Conservation (phyloP, 1,140 invertebrate genomes). For the Zaprionus davidi region DNA sequence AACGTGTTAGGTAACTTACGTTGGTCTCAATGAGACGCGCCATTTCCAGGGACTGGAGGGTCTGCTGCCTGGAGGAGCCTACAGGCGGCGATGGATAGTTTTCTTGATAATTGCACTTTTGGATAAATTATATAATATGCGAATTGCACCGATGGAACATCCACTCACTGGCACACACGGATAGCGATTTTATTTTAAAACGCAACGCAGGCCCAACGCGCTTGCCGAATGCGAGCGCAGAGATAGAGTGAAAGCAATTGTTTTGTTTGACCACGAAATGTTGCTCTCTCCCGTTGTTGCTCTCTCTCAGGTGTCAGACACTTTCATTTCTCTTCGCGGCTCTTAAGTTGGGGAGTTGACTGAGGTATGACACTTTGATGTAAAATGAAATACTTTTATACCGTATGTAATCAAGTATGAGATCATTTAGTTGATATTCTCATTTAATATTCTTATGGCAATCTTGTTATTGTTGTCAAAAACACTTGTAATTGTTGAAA, state of each 20-base stretch:
- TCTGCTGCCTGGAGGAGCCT: constrained; percentile 24
- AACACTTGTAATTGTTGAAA: constrained; percentile 19
- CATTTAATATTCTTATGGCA: background rate
- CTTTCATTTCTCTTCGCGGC: constrained; percentile 12
- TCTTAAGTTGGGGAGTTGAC: background rate
- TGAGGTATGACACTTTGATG: background rate
- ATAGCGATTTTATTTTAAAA: constrained; percentile 45
- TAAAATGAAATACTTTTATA: background rate
- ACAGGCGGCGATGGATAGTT: background rate
- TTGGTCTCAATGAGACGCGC: constrained; percentile 72
- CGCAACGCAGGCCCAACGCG: constrained; percentile 44
- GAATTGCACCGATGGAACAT: constrained; percentile 36
- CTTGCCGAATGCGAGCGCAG: constrained; percentile 28
- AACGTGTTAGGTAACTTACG: constrained; percentile 67
- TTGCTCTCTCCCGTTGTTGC: constrained; percentile 18
- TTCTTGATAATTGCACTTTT: constrained; percentile 33
- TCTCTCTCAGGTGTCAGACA: constrained; percentile 2
- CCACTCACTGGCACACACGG: constrained; percentile 32
- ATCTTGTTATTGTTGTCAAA: constrained; percentile 12
- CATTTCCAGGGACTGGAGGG: constrained; percentile 53
- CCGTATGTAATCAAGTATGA: background rate
- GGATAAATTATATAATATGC: constrained; percentile 59
- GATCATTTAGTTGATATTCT: constrained; percentile 13
- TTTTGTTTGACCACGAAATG: constrained; percentile 60
- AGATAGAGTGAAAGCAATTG: constrained; percentile 54